phyloP scores from a whole-genome alignment of 1,140 invertebrate genomes.

The Octopus sinensis region DNA sequence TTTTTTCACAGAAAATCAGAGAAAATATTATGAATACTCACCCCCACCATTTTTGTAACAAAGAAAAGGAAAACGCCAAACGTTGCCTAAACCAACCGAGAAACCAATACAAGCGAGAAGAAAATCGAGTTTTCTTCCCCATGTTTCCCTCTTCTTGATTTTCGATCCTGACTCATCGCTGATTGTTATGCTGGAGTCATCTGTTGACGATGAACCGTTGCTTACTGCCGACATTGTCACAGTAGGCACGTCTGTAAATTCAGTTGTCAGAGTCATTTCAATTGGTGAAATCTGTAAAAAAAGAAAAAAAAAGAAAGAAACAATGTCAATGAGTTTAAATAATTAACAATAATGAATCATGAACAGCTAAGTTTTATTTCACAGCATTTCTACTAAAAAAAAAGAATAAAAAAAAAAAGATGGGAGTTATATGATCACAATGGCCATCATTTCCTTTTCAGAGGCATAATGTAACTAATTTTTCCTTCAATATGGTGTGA shows the following conservation, averaged over 20 bases:
- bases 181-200: slow-evolving; percentile 6
- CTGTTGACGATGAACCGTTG: slow-evolving; percentile 3
- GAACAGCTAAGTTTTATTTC: background rate
- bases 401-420: background rate
- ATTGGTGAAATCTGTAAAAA: background rate
- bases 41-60: slow-evolving; percentile 60
- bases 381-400: background rate
- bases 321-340: background rate
- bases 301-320: background rate
- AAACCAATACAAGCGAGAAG: slow-evolving; percentile 57
- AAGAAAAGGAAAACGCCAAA: slow-evolving; percentile 60
- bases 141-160: slow-evolving; percentile 61
- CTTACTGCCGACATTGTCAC: slow-evolving; percentile 4
- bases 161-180: slow-evolving; percentile 16
- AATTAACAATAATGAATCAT: background rate
- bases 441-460: background rate
- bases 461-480: background rate
- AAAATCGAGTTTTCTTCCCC: slow-evolving; percentile 59
- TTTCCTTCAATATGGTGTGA: too few species aligned
- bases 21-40: slow-evolving; percentile 21
- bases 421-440: background rate
- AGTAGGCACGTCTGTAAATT: background rate
- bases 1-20: background rate
- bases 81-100: slow-evolving; percentile 60
- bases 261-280: background rate